phyloP scores from a whole-genome alignment of 2,888 invertebrate species.

The Nemotelus nigrinus region DNA sequence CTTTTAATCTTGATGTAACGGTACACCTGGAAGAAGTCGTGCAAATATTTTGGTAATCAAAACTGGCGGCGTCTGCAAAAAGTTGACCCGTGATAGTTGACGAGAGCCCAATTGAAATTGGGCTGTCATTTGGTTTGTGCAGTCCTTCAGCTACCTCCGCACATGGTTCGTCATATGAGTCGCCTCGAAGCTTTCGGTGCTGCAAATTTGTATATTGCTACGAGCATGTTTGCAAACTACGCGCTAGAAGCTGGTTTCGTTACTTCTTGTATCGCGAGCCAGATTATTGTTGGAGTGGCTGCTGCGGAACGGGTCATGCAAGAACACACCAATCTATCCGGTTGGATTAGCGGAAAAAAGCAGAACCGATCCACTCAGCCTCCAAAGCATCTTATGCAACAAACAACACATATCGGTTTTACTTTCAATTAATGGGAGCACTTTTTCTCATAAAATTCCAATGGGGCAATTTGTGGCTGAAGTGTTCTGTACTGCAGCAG shows the following conservation, averaged over 20 bases:
- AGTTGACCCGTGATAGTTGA: constrained; percentile 13
- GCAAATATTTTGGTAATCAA: constrained; percentile 45
- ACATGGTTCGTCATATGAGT: neutral
- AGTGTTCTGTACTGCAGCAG: constrained; percentile 22
- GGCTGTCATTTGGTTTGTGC: constrained; percentile 34
- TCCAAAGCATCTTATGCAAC: constrained; percentile 44
- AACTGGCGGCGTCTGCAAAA: constrained; percentile 13
- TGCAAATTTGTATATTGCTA: too few relatives aligned
- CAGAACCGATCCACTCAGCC: constrained; percentile 19
- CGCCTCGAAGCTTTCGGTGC: too few relatives aligned
- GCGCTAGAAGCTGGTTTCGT: neutral
- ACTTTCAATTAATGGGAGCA: constrained; percentile 52
- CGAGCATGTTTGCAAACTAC: neutral
- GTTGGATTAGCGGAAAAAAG: constrained; percentile 23
- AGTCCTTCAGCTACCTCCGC: constrained; percentile 21
- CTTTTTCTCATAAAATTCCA: constrained; percentile 50
- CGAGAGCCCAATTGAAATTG: constrained; percentile 25
- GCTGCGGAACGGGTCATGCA: constrained; percentile 39
- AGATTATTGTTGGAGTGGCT: constrained; percentile 20
- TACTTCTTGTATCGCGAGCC: neutral
- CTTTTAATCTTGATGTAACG: constrained; percentile 43
- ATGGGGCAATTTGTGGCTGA: constrained; percentile 39
- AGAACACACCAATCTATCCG: constrained; percentile 40
- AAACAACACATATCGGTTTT: constrained; percentile 43
- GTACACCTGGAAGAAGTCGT: constrained; percentile 36